Evolutionary conservation across 2,797 vertebrate species (phyloP), one percentile per base, ranked within the genome.

Genomic region (Apogon hyalosoma): DNA sequence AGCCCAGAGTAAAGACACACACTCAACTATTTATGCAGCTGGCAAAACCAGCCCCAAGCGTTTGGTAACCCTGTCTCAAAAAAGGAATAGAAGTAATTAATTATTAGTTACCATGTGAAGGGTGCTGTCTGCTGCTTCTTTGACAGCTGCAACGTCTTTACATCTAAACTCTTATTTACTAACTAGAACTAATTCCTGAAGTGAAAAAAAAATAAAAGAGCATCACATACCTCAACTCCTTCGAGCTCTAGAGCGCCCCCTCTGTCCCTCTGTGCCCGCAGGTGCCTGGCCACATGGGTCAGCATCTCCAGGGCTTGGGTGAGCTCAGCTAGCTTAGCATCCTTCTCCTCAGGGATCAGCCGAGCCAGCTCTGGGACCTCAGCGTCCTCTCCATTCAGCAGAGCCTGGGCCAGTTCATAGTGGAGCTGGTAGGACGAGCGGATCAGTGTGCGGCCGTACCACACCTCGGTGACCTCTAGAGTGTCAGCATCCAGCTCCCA

Each of bases 161-260:
- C 24, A 28, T 28, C 24, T 2, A 28, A 28, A 28, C 24, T 28
- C 5, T 28, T 28, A 28, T 28, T 28, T 3, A 28, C 4, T 3
- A 28, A 28, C 24, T 6, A 28, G 24, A 1, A 28, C 6, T 28
- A 5, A 28, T 28, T 28, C 4, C 5, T 6, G 1, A 28, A 28
- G 6, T 28, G 6, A 16, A 33, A 0, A 16, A 3, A 36, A 1
- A 11, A 0, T 38, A 8, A 0, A 70, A 2, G 36, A 33, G 16
- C 2, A 40, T 6, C 0, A 5, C 72, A 0, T 57, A 91, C 91
- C 90, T 99, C 98, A 1, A 98, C 69, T 0, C 97, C 96, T 54
- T 99, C 98, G 61, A 99, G 93, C 76, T 98, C 96, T 88, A 99
- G 93, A 0, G 97, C 98, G 0, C 98, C 98, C 0, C 93, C 91